Evolutionary conservation across 92 coral and sea anemone species (phyloP).

Genomic region (Porites evermanni): DNA sequence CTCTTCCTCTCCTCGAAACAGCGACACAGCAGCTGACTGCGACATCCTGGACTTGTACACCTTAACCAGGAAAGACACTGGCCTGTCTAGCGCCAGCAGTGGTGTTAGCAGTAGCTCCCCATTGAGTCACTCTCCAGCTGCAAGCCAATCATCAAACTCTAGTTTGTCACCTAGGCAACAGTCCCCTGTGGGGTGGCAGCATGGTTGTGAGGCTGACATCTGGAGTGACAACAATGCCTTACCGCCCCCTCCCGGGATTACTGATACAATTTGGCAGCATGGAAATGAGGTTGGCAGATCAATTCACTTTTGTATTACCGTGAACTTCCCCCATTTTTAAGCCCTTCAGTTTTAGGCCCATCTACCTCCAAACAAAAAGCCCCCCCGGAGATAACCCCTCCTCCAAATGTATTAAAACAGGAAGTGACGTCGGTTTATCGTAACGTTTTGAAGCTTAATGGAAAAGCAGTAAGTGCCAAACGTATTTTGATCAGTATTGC

Average conservation of each 20-base stretch:
- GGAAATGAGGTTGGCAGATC: constrained; percentile 38
- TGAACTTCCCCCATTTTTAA: not conserved
- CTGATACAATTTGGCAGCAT: constrained; percentile 35
- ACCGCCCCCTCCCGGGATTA: constrained; percentile 43
- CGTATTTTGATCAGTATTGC: no score
- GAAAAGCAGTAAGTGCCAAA: no score
- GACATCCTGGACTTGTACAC: not conserved
- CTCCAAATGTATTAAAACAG: no score
- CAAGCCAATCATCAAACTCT: constrained; percentile 82
- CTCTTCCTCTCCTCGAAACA: constrained; percentile 31
- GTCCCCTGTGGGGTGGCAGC: constrained; percentile 84
- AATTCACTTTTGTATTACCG: not conserved
- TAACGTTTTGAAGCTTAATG: no score
- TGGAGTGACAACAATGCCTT: constrained; percentile 48
- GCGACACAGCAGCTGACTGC: constrained; percentile 24
- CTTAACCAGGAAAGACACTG: constrained; percentile 67
- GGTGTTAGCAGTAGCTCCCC: constrained; percentile 99
- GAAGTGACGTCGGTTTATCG: no score
- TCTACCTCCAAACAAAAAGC: no score
- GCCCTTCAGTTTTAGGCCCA: no score
- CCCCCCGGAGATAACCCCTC: no score
- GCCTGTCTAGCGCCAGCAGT: constrained; percentile 84
- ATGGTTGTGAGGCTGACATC: constrained; percentile 70
- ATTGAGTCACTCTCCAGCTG: constrained; percentile 95
- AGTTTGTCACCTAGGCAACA: constrained; percentile 68